Conservation (phyloP, 2,797 vertebrate species). For the Hyperoplus lanceolatus region DNA sequence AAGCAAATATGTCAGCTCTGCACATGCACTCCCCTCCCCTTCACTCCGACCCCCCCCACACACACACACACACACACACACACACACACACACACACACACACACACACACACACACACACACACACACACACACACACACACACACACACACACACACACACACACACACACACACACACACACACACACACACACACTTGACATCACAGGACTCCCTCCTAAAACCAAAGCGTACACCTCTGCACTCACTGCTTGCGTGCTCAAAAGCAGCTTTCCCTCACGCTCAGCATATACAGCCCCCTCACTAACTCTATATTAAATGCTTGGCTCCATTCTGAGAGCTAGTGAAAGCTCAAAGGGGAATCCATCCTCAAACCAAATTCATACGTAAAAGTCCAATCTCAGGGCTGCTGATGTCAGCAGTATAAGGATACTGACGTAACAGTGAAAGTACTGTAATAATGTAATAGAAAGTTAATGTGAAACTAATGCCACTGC, state of each 20-base stretch:
- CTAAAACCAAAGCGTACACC: slow-evolving; percentile 39
- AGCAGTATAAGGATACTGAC: not conserved
- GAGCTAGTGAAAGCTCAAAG: not conserved
- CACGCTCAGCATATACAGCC: slow-evolving; percentile 38
- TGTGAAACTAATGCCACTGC: not conserved
- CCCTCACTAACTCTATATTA: slow-evolving; percentile 16
- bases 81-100: no score
- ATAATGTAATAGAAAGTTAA: not conserved
- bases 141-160: not conserved
- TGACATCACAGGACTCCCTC: slow-evolving; percentile 74
- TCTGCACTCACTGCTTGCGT: slow-evolving; percentile 19
- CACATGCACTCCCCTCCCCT: not conserved
- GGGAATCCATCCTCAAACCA: slow-evolving; percentile 18
- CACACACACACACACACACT: not conserved
- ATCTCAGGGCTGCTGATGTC: slow-evolving; percentile 9
- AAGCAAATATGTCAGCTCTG: slow-evolving; percentile 20
- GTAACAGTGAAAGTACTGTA: no score
- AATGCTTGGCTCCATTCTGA: not conserved
- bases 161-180: not conserved
- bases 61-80: no score
- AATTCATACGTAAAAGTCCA: not conserved
- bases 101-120: no score
- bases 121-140: not conserved
- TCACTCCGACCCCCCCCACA: no score
- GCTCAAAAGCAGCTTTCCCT: slow-evolving; percentile 33